Conservation (phyloP, 2,888 invertebrate genomes). For the Harpalus rufipes region DNA sequence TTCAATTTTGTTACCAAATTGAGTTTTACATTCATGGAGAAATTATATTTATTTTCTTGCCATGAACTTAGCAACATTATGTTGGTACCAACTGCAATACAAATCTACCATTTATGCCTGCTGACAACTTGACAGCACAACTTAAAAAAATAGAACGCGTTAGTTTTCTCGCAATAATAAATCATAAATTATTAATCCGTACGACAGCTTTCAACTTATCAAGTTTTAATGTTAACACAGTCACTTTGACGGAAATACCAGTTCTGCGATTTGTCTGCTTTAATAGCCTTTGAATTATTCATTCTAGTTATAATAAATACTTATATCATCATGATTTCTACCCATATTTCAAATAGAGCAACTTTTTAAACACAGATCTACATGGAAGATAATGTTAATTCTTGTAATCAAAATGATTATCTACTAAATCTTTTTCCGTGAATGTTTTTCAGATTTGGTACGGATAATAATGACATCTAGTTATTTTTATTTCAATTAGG, state of each 20-base stretch:
- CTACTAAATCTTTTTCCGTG: no score
- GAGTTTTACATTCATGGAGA: no score
- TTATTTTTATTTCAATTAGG: no score
- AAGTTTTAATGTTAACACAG: slow-evolving; percentile 49
- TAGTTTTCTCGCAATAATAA: slow-evolving; percentile 57
- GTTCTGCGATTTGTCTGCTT: slow-evolving; percentile 48
- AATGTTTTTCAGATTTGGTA: no score
- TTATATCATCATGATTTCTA: background rate
- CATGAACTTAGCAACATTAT: background rate
- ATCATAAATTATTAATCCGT: slow-evolving; percentile 57
- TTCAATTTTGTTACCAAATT: no score
- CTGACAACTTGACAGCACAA: slow-evolving; percentile 41
- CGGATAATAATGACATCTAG: no score
- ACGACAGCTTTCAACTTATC: slow-evolving; percentile 46
- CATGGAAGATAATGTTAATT: no score
- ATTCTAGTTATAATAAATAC: slow-evolving; percentile 5
- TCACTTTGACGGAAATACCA: slow-evolving; percentile 50
- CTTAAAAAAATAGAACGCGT: slow-evolving; percentile 51
- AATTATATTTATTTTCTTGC: no score
- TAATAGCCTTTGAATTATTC: slow-evolving; percentile 49
- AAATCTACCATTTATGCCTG: background rate
- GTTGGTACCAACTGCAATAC: background rate
- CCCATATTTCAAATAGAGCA: background rate
- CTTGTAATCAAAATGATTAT: no score
- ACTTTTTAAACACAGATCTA: no score